Evolutionary conservation across 2,113 vertebrate genomes (phyloP).

Genomic region (Xenopus laevis): DNA sequence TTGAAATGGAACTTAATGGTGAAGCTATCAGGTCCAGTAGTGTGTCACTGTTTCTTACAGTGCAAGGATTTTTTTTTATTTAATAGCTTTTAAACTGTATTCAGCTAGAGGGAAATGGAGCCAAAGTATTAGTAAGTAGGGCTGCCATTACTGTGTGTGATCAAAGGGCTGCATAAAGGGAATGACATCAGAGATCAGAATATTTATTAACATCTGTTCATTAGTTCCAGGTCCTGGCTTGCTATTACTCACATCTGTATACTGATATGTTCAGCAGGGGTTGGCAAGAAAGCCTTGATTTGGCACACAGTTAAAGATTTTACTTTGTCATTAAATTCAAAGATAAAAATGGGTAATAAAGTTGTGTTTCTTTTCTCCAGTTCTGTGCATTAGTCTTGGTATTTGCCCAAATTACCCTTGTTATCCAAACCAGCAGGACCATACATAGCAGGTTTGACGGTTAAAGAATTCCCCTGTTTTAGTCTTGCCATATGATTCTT

Average conservation of each 20-base stretch:
- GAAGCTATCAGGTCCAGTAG: not conserved
- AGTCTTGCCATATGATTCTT: no score
- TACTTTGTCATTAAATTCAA: conserved; percentile 21
- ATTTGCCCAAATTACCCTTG: not conserved
- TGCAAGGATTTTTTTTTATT: not conserved
- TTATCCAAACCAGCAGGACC: not conserved
- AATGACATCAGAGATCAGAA: conserved; percentile 22
- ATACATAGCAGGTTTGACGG: not conserved
- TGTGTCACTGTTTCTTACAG: not conserved
- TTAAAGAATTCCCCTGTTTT: not conserved
- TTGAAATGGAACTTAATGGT: not conserved
- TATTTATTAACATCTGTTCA: conserved; percentile 28
- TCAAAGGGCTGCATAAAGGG: conserved; percentile 9
- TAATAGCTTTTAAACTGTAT: not conserved
- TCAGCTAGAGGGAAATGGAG: not conserved
- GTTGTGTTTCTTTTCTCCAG: not conserved
- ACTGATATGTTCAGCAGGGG: conserved; percentile 22
- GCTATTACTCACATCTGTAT: conserved; percentile 18
- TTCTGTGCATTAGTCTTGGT: not conserved
- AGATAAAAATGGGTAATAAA: conserved; percentile 28
- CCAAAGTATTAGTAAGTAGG: conserved; percentile 8
- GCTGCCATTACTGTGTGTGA: conserved; percentile 10
- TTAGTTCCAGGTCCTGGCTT: conserved; percentile 25
- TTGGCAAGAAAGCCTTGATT: conserved; percentile 23
- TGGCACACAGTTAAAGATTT: conserved; percentile 32